Base-by-base conservation (phyloP, 1,140 invertebrate species). In the Acromyrmex echinatior region DNA sequence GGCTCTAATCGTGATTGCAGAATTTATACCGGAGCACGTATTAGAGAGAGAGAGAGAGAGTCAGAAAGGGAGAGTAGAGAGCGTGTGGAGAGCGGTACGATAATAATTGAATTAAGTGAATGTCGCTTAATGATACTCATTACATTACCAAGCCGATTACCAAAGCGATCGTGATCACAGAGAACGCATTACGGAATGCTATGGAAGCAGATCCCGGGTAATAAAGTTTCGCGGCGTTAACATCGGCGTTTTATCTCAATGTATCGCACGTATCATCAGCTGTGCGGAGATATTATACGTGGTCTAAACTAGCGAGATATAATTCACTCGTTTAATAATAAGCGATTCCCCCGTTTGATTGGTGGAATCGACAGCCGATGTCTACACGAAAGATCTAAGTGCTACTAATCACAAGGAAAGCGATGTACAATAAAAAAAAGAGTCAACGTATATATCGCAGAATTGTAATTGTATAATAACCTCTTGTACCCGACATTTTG, bases 61-160 rank as follows among this genome's bases (percentile, higher is more conserved):
- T n/a, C 4, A 14, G 25, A 73, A 62, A 12, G 31, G 12, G 16
- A 25, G 66, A 31, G 51, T 16, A 28, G 9, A 56, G 68, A 51
- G 16, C n/a, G 70, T 60, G 31, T 49, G 76, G 58, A 68, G 28
- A 56, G 66, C 53, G 73, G 88, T 90, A 87, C 62, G 86, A 91
- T 90, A 90, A 91, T 91, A 91, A 91, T 90, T 91, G 89, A 91
- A 91, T 91, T 90, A 91, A 88, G 89, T 81, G 89, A 88, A 88
- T 78, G 88, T 90, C 89, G 88, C 89, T 86, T 90, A 91, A 91
- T 88, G 89, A 90, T 87, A 86, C 88, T 90, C 89, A 82, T 91
- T 90, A 91, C 88, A 66, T 90, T 90, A 90, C 86, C 78, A 45
- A 79, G 53, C 66, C 74, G 65, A 86, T 77, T 79, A 78, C 74